Base-by-base conservation (phyloP, 2,888 invertebrate genomes). In the Xylophagus ater region DNA sequence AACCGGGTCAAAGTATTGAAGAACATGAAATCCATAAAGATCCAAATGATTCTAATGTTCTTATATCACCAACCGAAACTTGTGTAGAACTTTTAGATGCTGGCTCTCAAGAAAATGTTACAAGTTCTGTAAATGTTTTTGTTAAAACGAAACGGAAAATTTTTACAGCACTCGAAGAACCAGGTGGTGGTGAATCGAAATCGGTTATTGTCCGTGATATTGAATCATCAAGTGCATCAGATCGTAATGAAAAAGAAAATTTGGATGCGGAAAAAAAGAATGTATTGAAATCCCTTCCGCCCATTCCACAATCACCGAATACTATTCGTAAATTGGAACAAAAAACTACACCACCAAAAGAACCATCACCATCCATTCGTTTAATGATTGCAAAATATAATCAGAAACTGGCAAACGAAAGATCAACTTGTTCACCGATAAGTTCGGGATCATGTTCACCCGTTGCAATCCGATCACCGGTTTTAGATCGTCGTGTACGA, bases 101-200 rank as follows among this genome's bases (percentile, higher is more conserved):
- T 28, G 44, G 38, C 29, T 35, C 49, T 3, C 19, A 45, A 3
- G 50, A 51, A 26, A 48, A 47, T 18, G 19, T 45, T 7, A 42
- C 45, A 18, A 49, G 39, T 32, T 43, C 49, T n/a, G 52, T 71
- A 30, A 82, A 80, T 55, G 73, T 85, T 1, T 81, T 85, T 47
- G 81, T 85, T 0, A 84, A 81, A 60, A 86, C 85, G 0, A 84
- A 81, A 28, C 71, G 83, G 38, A 84, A 82, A 65, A 74, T 85
- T 49, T 85, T 85, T 47, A 81, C 82, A 0, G 80, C 84, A 0
- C 73, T 81, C 4, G 72, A 73, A 2, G 54, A 59, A 15, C 54
- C 58, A 2, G 18, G 15, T 3, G 34, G 12, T 20, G 34, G 31
- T 12, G 40, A 42, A 3, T 2, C 32, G n/a, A 37, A 34, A 30